Percentiles rank a stretch among this genome's conserved stretches.
These are phyloP conservation scores for Allophyes oxyacanthae DNA, from an alignment of 2,888 invertebrate genomes.

Conservation along the genomic window DNA sequence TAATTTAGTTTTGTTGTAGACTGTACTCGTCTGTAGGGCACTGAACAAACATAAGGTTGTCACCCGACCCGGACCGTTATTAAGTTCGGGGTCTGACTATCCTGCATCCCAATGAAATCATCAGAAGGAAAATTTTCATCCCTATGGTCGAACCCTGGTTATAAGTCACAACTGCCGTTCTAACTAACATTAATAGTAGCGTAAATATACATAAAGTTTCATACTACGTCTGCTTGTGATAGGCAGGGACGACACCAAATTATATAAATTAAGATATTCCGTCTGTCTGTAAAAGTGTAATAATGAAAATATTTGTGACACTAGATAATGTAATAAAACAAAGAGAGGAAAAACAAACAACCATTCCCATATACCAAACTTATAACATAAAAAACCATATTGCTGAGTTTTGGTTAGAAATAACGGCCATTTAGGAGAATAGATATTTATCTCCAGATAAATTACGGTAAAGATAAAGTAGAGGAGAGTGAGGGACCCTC, in stretches of 20 bases:
- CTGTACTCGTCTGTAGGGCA: slow-evolving; percentile 49
- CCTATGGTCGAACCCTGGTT: slow-evolving; percentile 27
- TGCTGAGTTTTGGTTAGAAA: background rate
- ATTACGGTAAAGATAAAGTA: slow-evolving; percentile 22
- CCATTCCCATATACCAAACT: background rate
- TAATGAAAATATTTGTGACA: no score
- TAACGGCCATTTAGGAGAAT: background rate
- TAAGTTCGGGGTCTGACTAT: slow-evolving; percentile 56
- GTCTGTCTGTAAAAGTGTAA: no score
- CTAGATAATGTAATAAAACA: no score
- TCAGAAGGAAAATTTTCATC: slow-evolving; percentile 55
- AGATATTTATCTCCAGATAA: slow-evolving; percentile 10
- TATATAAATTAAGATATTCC: no score
- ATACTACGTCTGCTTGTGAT: slow-evolving; percentile 22
- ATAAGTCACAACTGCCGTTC: slow-evolving; percentile 47
- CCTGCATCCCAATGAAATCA: slow-evolving; percentile 53
- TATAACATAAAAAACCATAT: background rate
- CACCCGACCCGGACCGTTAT: slow-evolving; percentile 58
- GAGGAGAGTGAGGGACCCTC: slow-evolving; percentile 6
- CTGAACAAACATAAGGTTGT: slow-evolving; percentile 50
- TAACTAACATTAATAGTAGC: slow-evolving; percentile 42
- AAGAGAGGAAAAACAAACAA: background rate
- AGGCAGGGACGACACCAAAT: slow-evolving; percentile 7
- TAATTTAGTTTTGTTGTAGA: slow-evolving; percentile 46
- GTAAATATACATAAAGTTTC: slow-evolving; percentile 41